Evolutionary conservation across 2,888 invertebrate genomes (phyloP).

Genomic region (Acleris literana): DNA sequence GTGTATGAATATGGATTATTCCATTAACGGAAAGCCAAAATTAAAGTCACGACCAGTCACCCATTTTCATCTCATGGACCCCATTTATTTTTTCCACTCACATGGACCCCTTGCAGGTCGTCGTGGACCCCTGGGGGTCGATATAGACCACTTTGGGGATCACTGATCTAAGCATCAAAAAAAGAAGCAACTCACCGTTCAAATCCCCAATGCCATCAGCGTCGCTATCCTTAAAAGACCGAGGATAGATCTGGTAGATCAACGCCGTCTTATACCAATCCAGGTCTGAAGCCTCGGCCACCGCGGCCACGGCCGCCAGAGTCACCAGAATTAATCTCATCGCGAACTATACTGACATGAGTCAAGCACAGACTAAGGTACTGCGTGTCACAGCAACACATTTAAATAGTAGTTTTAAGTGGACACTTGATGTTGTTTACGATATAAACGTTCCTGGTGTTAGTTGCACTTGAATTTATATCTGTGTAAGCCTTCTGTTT

Average conservation of each 20-base stretch:
- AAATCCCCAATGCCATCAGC: constrained; percentile 91
- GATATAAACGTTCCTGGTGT: constrained; percentile 15
- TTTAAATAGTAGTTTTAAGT: constrained; percentile 17
- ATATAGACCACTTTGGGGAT: too few species aligned
- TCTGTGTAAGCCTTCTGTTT: too few species aligned
- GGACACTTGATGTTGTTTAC: constrained; percentile 26
- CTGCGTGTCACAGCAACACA: not conserved
- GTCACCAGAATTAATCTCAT: constrained; percentile 37
- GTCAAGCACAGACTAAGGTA: constrained; percentile 12
- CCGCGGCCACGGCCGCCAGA: constrained; percentile 37
- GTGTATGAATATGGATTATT: too few species aligned
- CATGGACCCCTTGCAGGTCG: too few species aligned
- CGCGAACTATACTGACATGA: constrained; percentile 28
- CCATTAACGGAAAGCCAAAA: too few species aligned
- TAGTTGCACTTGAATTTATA: constrained; percentile 7
- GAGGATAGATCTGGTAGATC: constrained; percentile 90
- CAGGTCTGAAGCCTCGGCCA: constrained; percentile 42
- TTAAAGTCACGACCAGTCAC: too few species aligned
- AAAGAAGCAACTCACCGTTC: constrained; percentile 82
- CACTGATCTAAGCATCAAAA: too few species aligned
- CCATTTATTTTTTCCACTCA: too few species aligned
- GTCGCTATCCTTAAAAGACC: constrained; percentile 89
- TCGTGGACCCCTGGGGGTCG: too few species aligned
- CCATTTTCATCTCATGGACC: too few species aligned
- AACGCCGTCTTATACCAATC: constrained; percentile 91